phyloP scores from a whole-genome alignment of 23 tunicate species.

The Diplosoma virens region DNA sequence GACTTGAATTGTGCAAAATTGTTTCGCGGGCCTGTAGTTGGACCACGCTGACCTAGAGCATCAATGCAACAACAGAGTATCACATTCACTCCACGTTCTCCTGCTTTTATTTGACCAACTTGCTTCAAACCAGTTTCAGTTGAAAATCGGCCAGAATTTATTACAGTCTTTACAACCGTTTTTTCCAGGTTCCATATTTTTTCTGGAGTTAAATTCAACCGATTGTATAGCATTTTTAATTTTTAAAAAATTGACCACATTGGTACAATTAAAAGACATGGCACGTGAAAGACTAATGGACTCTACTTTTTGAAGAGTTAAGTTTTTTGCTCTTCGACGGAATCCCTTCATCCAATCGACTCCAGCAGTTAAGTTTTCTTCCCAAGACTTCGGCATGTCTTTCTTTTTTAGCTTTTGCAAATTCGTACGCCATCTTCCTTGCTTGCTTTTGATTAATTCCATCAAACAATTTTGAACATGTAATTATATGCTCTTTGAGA shows the following conservation, averaged over 20 bases:
- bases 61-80: slow-evolving; percentile 40
- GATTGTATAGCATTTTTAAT: slow-evolving; percentile 4
- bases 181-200: slow-evolving; percentile 47
- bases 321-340: slow-evolving; percentile 18
- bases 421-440: slow-evolving; percentile 22
- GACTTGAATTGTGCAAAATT: too few relatives aligned
- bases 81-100: slow-evolving; percentile 39
- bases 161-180: slow-evolving; percentile 37
- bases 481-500: slow-evolving; percentile 11
- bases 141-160: slow-evolving; percentile 1
- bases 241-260: slow-evolving; percentile 23
- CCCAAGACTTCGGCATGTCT: slow-evolving; percentile 30
- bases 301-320: slow-evolving; percentile 28
- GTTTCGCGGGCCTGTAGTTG: too few relatives aligned
- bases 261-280: slow-evolving; percentile 26
- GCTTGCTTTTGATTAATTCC: slow-evolving; percentile 26
- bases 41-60: slow-evolving; percentile 15
- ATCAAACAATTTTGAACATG: slow-evolving; percentile 22
- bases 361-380: slow-evolving; percentile 21
- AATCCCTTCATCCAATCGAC: slow-evolving; percentile 49
- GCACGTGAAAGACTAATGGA: slow-evolving; percentile 40
- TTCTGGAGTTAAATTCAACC: neutral
- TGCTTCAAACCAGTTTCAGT: slow-evolving; percentile 25
- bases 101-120: slow-evolving; percentile 34
- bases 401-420: slow-evolving; percentile 24